Evolutionary conservation across 1,140 invertebrate genomes (phyloP).

Genomic region (Antheraea mylitta): DNA sequence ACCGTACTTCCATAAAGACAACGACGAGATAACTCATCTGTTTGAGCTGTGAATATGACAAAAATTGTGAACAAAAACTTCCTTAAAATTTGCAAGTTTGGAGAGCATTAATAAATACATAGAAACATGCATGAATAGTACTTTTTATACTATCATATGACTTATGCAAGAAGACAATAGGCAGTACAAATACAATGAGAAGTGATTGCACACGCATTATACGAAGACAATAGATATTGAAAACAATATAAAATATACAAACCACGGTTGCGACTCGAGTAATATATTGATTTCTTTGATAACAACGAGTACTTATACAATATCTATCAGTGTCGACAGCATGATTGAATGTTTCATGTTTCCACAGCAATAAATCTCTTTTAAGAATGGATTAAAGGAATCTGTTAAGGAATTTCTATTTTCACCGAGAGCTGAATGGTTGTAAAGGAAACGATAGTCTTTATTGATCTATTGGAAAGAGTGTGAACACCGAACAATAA

Average conservation of each 20-base stretch:
- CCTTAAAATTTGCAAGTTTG: neutral
- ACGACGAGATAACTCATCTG: too few relatives aligned
- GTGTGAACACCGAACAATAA: neutral
- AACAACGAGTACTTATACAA: slow-evolving; percentile 17
- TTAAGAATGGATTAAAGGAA: slow-evolving; percentile 24
- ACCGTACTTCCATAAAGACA: too few relatives aligned
- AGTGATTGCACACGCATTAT: slow-evolving; percentile 21
- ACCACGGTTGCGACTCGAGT: slow-evolving; percentile 15
- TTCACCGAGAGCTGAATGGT: neutral
- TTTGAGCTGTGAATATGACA: too few relatives aligned
- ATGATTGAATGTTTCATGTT: slow-evolving; percentile 22
- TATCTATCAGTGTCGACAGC: slow-evolving; percentile 18
- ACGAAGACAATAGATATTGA: slow-evolving; percentile 23
- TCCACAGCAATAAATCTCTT: slow-evolving; percentile 11
- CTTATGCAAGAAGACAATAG: slow-evolving; percentile 20
- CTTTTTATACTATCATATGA: neutral
- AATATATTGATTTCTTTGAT: slow-evolving; percentile 46
- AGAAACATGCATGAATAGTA: neutral
- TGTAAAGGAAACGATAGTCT: neutral
- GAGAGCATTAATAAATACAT: neutral
- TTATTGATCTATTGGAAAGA: too few relatives aligned
- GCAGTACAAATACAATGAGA: slow-evolving; percentile 23
- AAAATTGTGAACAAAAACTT: neutral
- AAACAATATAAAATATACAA: slow-evolving; percentile 17
- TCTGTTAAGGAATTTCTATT: neutral